These are phyloP conservation scores for Cynopterus sphinx DNA, from an alignment of 2,797 vertebrate species.

Conservation along the genomic window DNA sequence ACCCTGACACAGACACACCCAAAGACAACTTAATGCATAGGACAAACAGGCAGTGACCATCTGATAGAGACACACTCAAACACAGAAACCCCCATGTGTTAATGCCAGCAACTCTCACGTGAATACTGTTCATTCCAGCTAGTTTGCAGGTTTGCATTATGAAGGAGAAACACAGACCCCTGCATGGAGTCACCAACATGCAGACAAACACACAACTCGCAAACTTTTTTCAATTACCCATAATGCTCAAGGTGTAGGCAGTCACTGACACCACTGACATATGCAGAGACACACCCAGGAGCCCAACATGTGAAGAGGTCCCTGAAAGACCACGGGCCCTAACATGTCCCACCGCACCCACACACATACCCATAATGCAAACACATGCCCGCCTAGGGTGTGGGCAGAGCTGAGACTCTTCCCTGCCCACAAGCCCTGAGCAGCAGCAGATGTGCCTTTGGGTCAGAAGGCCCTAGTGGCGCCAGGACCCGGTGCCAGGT, in stretches of 20 bases:
- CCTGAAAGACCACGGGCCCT: conserved; percentile 51
- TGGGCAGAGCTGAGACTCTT: conserved; percentile 1
- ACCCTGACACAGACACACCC: not conserved
- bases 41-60: not conserved
- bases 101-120: not conserved
- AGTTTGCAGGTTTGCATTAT: not conserved
- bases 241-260: not conserved
- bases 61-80: not conserved
- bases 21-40: not conserved
- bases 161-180: not conserved
- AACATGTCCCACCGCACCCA: conserved; percentile 62
- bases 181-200: not conserved
- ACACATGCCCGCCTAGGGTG: conserved; percentile 63
- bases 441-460: not conserved
- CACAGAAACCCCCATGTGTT: not conserved
- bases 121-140: not conserved
- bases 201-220: not conserved
- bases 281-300: conserved; percentile 35
- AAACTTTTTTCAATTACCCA: not conserved
- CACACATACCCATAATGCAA: conserved; percentile 53
- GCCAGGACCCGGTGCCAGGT: not conserved
- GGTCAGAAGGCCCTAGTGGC: not conserved
- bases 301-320: conserved; percentile 1
- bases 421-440: not conserved
- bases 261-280: not conserved